Base-by-base conservation (phyloP, 2,113 vertebrate genomes). In the Carassius carassius region DNA sequence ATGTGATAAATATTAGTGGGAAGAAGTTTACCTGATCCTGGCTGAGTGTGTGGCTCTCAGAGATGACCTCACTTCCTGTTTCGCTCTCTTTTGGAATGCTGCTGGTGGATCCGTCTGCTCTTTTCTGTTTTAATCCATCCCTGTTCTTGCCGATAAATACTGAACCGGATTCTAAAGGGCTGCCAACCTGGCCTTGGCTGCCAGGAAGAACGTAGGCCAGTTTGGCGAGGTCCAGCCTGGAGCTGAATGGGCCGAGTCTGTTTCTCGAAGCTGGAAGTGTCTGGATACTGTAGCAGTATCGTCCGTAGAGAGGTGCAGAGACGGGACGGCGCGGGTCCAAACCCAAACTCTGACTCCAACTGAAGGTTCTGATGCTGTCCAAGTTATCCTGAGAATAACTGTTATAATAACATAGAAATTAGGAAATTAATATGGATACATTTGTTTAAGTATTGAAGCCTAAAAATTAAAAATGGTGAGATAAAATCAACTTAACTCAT, bases 271-370 rank as follows among this genome's bases (percentile, higher is more conserved):
- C 91, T 83, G 95, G 87, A 85, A 93, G 14, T 25, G 93, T 92
- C 91, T 94, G 94, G 83, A 94, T 63, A 80, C 93, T 93, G 86
- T 94, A 94, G 90, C 93, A 94, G 58, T 92, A 88, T 23, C 90
- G 92, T 1, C 93, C 93, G 12, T 95, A 94, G 49, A 94, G 85
- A 0, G 94, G 94, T 1, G 92, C 90, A 0, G 94, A 92, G 77
- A 91, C 93, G 0, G 94, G 93, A 17, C 91, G 90, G 80, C 90
- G 90, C 19, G 90, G 91, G 84, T 89, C 91, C 86, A 88, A 77
- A 78, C 90, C 70, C 0, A 86, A 84, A 88, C 90, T 90, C 14
- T 91, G 91, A 78, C 88, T 89, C 93, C 93, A 93, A 91, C 92
- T 93, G 91, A 92, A 93, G 2, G 91, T 92, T 83, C 92, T 89